Conservation (phyloP, 2,113 vertebrate genomes). For the Vimba vimba region DNA sequence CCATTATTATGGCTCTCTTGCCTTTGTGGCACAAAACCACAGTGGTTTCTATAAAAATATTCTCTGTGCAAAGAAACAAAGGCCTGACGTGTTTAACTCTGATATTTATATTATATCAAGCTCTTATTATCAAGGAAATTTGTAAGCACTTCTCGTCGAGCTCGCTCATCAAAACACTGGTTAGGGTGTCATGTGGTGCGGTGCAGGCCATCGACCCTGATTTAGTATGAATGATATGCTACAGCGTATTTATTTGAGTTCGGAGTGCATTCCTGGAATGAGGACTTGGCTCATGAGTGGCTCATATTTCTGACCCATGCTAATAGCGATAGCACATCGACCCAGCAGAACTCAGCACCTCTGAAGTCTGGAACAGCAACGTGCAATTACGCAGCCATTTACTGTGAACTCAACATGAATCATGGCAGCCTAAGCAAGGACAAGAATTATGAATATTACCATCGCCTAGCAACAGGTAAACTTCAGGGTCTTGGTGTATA, state of each 20-base stretch:
- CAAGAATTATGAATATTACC: constrained; percentile 59
- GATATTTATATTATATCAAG: constrained; percentile 64
- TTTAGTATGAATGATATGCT: constrained; percentile 60
- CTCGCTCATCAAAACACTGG: constrained; percentile 60
- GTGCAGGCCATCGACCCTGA: constrained; percentile 31
- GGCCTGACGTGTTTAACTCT: constrained; percentile 64
- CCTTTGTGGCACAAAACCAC: constrained; percentile 55
- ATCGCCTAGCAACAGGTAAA: constrained; percentile 67
- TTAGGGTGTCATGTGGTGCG: constrained; percentile 26
- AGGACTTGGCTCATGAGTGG: constrained; percentile 9
- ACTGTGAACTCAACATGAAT: constrained; percentile 66
- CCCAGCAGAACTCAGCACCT: constrained; percentile 42
- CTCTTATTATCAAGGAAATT: constrained; percentile 62
- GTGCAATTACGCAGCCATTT: constrained; percentile 65
- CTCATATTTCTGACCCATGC: constrained; percentile 49
- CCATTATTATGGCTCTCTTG: constrained; percentile 25
- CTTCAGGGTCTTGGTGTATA: constrained; percentile 68
- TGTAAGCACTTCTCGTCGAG: constrained; percentile 56
- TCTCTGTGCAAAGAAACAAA: constrained; percentile 58
- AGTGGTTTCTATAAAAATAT: constrained; percentile 63
- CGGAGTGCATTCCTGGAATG: constrained; percentile 37
- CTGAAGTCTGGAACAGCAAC: constrained; percentile 63
- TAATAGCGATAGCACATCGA: constrained; percentile 64
- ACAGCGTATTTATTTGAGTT: constrained; percentile 62
- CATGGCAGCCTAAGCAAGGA: constrained; percentile 65